Evolutionary conservation across 1,140 invertebrate species (phyloP), one percentile per base, ranked within the genome.

Genomic region (Drosophila melanica): DNA sequence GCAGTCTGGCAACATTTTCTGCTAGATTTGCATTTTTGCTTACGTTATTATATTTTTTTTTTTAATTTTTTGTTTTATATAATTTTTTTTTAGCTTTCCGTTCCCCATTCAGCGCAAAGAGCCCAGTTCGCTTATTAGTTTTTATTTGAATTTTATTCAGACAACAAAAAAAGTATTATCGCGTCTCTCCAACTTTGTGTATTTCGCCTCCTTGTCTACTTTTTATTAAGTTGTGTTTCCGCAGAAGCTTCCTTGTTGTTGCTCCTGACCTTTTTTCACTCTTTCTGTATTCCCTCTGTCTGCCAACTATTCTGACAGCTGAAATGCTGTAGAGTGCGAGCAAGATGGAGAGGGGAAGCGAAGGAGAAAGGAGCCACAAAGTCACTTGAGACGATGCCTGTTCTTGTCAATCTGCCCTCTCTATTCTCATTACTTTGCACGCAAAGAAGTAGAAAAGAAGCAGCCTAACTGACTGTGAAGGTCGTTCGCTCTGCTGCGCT

Each of bases 11-110:
- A 63, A 74, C 51, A 58, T 74, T 74, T 68, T 62, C 27, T 58
- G 70, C 70, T 63, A 70, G 57, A 69, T 69, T 69, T 74, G 66
- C 71, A 74, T 74, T 62, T 69, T 66, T 69, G 57, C 65, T 62
- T 39, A 57, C 57, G 50, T 47, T 48, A 47, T 23, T 47, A 20
- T 44, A 5, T 45, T 42, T 14, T 45, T 33, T 12, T 23, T 27
- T 23, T 27, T 8, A 9, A 9, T 20, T 62, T 50, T 37, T 47
- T 23, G 20, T 69, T 74, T 30, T 42, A 55, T 69, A 68, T 68
- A 69, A 60, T 74, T 69, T 69, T 55, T 68, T 74, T 71, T 73
- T 50, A 54, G 67, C 60, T 70, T 69, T 71, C 30, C 37, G 50
- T 74, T 68, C 62, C 53, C 62, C 62, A 44, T 51, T 51, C 39